These are phyloP conservation scores for Allygus modestus DNA, from an alignment of 2,888 invertebrate genomes.

Conservation along the genomic window DNA sequence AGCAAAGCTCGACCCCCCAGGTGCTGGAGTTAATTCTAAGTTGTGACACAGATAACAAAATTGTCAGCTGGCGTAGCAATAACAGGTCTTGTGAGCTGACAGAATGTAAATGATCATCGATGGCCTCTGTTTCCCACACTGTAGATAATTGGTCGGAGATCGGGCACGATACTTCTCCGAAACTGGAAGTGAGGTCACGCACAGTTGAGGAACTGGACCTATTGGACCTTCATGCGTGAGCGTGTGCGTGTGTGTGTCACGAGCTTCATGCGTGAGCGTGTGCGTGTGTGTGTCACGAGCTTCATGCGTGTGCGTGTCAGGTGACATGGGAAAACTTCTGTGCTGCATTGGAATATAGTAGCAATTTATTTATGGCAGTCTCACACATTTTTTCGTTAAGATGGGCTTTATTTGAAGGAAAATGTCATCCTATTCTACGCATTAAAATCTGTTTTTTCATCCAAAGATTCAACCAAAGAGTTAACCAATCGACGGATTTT, in stretches of 20 bases:
- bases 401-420: no score
- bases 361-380: no score
- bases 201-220: constrained; percentile 36
- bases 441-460: no score
- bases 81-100: background rate
- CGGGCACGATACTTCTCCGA: constrained; percentile 50
- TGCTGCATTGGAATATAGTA: no score
- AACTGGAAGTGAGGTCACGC: constrained; percentile 47
- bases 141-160: constrained; percentile 25
- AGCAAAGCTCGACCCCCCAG: no score
- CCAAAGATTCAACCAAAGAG: no score
- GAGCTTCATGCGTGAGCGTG: background rate
- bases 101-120: constrained; percentile 37
- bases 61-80: no score
- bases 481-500: no score
- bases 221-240: background rate
- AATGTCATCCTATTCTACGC: no score
- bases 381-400: no score
- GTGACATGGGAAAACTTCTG: background rate
- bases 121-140: constrained; percentile 39
- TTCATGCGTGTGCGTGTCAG: background rate
- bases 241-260: constrained; percentile 22
- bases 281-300: constrained; percentile 7
- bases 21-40: no score
- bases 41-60: no score